phyloP scores from a whole-genome alignment of 1,140 invertebrate species.

The Drosophila insularis region DNA sequence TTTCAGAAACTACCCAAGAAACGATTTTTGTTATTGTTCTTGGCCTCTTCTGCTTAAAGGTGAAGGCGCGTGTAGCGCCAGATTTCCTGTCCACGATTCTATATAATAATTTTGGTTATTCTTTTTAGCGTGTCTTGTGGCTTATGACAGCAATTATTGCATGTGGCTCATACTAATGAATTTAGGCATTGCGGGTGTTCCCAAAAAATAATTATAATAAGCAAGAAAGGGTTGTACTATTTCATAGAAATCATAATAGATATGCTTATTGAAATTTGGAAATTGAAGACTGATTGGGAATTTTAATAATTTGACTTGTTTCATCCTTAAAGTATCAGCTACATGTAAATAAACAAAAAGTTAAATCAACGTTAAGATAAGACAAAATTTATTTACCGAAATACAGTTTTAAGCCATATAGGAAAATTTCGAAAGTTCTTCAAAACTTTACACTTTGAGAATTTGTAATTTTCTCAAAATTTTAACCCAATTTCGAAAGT shows the following conservation, averaged over 20 bases:
- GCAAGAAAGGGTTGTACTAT: background rate
- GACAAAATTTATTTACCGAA: too few species aligned
- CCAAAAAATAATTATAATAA: background rate
- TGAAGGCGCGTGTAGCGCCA: slow-evolving; percentile 64
- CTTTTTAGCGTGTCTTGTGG: slow-evolving; percentile 8
- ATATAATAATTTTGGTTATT: slow-evolving; percentile 37
- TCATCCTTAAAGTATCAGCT: too few species aligned
- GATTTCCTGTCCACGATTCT: slow-evolving; percentile 62
- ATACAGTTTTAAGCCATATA: too few species aligned
- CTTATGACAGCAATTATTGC: slow-evolving; percentile 46
- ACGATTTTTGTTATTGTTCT: slow-evolving; percentile 1
- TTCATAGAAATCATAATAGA: background rate
- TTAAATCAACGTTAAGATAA: too few species aligned
- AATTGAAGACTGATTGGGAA: too few species aligned
- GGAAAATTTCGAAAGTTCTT: too few species aligned
- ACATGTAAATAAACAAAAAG: too few species aligned
- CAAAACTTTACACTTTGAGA: too few species aligned
- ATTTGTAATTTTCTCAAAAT: too few species aligned
- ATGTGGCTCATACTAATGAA: slow-evolving; percentile 57
- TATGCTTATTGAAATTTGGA: background rate
- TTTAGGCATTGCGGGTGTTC: slow-evolving; percentile 13
- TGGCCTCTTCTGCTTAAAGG: slow-evolving; percentile 15
- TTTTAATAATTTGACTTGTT: too few species aligned
- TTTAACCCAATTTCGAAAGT: too few species aligned
- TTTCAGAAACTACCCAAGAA: slow-evolving; percentile 33